Conservation (phyloP, 1,140 invertebrate genomes). For the Venustaconcha ellipsiformis region DNA sequence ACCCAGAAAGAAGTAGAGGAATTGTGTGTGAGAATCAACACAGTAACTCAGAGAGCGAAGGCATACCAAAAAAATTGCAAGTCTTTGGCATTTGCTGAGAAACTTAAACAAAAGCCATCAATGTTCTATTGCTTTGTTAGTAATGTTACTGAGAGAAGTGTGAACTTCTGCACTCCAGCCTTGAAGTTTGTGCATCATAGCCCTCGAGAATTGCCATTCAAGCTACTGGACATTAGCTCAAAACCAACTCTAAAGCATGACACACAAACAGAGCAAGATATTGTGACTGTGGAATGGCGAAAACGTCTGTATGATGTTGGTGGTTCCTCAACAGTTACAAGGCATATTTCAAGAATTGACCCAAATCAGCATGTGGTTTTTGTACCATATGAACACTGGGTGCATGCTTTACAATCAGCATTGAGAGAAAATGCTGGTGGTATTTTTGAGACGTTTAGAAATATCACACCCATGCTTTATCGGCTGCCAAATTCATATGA, state of each 20-base stretch:
- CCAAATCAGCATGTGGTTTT: slow-evolving; percentile 15
- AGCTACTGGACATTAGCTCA: slow-evolving; percentile 18
- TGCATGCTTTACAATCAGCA: neutral
- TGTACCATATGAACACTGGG: slow-evolving; percentile 18
- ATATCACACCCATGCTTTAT: neutral
- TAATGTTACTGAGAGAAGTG: slow-evolving; percentile 22
- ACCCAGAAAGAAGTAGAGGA: slow-evolving; percentile 23
- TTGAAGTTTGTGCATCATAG: slow-evolving; percentile 12
- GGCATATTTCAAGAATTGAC: slow-evolving; percentile 7
- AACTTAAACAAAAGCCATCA: slow-evolving; percentile 23
- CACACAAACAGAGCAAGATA: neutral
- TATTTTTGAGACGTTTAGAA: slow-evolving; percentile 12
- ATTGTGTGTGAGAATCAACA: slow-evolving; percentile 29
- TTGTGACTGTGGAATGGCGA: slow-evolving; percentile 12
- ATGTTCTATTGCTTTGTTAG: slow-evolving; percentile 29
- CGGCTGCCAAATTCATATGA: slow-evolving; percentile 10
- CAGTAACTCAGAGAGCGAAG: slow-evolving; percentile 24
- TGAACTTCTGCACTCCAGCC: slow-evolving; percentile 24
- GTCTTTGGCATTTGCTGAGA: slow-evolving; percentile 22
- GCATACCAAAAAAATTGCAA: slow-evolving; percentile 33
- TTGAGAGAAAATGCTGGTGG: slow-evolving; percentile 13
- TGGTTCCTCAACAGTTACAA: neutral
- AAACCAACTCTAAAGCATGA: slow-evolving; percentile 29
- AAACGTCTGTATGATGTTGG: slow-evolving; percentile 23
- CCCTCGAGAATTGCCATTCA: slow-evolving; percentile 19